Conservation (phyloP, 1,140 invertebrate species). For the Zaprionus ornatus region DNA sequence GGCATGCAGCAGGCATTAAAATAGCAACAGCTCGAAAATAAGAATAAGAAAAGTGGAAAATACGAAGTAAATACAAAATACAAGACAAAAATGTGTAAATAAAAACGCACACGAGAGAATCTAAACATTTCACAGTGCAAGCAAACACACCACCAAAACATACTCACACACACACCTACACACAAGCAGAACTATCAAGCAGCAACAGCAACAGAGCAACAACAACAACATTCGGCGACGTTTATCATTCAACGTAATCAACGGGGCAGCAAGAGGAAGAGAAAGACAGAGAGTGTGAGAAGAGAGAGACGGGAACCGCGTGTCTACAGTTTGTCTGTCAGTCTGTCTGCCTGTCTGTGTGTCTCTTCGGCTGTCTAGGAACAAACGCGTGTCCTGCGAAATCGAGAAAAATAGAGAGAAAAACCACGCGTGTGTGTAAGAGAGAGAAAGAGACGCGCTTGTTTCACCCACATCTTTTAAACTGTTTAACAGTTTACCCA, state of each 20-base stretch:
- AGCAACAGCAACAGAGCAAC: constrained; percentile 38
- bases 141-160: constrained; percentile 43
- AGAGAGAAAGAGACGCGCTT: background rate
- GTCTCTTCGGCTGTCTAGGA: constrained; percentile 27
- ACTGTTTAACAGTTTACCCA: constrained; percentile 11
- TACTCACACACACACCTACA: constrained; percentile 14
- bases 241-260: constrained; percentile 46
- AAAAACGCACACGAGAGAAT: constrained; percentile 50
- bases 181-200: constrained; percentile 54
- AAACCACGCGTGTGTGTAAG: background rate
- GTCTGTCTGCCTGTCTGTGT: constrained; percentile 20
- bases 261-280: constrained; percentile 8
- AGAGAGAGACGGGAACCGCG: constrained; percentile 12
- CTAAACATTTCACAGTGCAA: constrained; percentile 59
- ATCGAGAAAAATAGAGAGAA: background rate
- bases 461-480: constrained; percentile 29
- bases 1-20: constrained; percentile 48
- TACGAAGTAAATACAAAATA: constrained; percentile 20
- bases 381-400: constrained; percentile 38
- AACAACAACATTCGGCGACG: constrained; percentile 28
- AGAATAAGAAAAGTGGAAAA: constrained; percentile 15
- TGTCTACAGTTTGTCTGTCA: constrained; percentile 32
- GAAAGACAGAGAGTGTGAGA: constrained; percentile 15
- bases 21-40: constrained; percentile 30
- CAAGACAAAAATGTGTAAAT: constrained; percentile 48